Evolutionary conservation across 2,888 invertebrate genomes (phyloP), one percentile per base, ranked within the genome.

Genomic region (Oligia fasciuncula): DNA sequence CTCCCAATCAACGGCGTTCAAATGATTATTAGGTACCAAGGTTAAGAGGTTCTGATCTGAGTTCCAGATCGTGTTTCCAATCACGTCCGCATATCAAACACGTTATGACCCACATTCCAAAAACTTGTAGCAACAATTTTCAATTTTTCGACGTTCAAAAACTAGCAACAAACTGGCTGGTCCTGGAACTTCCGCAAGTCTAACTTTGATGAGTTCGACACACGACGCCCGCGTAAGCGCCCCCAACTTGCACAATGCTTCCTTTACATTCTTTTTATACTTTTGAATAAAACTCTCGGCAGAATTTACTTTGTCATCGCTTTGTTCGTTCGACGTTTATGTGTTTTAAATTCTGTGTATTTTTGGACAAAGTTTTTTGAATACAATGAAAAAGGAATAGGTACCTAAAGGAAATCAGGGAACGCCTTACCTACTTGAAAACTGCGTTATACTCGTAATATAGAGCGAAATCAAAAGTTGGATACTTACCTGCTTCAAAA

Each of bases 201-300:
- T 89, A 95, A 95, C 91, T 95, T 95, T 94, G 94, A 95, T 95
- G 94, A 95, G 94, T 95, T 95, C 94, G 94, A 95, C 94, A 94
- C 91, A 92, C 85, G 91, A 85, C 81, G 83, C 73, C 81, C 85
- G 67, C 90, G 90, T 91, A 92, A 93, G 92, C 92, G 91, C 90
- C 91, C 91, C 91, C 91, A 85, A 88, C 90, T 92, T 92, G 90
- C 91, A 94, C 94, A 94, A 93, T 92, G 90, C 91, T 91, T 91
- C 91, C 91, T 92, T 86, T 80, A 90, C 89, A 89, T 86, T 87
- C 81, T 88, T 85, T 88, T 84, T 81, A 85, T 79, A 88, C 91
- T 93, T 92, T 90, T 91, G 90, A 91, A 91, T 90, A 90, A 91
- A 93, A 93, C 90, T 93, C 88, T 83, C 81, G 78, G 76, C 84